Evolutionary conservation across 2,797 vertebrate genomes (phyloP), one percentile per base, ranked within the genome.

Genomic region (Anguilla marmorata): DNA sequence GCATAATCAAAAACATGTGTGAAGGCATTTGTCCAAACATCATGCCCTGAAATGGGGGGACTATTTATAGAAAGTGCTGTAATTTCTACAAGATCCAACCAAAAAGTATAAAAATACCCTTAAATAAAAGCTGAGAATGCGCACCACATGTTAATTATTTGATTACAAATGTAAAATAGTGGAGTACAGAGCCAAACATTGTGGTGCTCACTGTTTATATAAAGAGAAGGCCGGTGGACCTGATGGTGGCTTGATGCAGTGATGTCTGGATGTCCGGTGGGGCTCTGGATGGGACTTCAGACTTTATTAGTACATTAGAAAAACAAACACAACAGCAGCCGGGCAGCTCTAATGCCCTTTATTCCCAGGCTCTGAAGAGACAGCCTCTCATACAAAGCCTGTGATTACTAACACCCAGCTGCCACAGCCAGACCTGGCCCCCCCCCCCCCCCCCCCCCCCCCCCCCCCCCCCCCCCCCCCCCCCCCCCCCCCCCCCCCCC

Each of bases 251-350:
- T 4, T 79, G 74, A 45, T 0, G 14, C 37, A 41, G 4, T 45
- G 33, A 6, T 79, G 3, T 41, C 33, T 79, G 12, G 74, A 14
- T 16, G 74, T 41, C 74, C 45, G 37, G 41, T 33, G 24, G 21
- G 21, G 41, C 79, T n/a, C 9, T 24, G 19, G 45, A 50, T 8
- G 24, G 41, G 45, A n/a, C 21, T 76, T 92, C 90, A 93, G 16
- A 48, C 16, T 83, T 92, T 91, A 93, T 91, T 91, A 92, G 91
- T 86, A 88, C 88, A 92, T 92, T 90, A 91, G 87, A 89, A 88
- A 93, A 92, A 91, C 89, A 92, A 91, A 91, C 91, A 91, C 89
- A 89, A 84, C 92, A 91, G 88, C 91, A 90, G 89, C 74, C 86
- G 56, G 41, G 84, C 69, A 69, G 24, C 60, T 90, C 85, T 66